Percentiles rank a stretch among this genome's conserved stretches.
These are phyloP conservation scores for cat (Felis catus) DNA, from an alignment of 2,113 vertebrate genomes.

Conservation along the genomic window F.catus_Fca126_mat1.0 CM031412.1:114365001-114365500, in stretches of 20 bases:
- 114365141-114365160: not conserved
- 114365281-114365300: not conserved
- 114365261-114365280: not conserved
- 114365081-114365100: slow-evolving; percentile 1
- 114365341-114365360: not conserved
- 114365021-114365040: not conserved
- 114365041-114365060: not conserved
- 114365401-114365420: not conserved
- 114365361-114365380: slow-evolving; percentile 9
- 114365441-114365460: not conserved
- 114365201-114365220: not conserved
- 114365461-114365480: not conserved
- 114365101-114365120: slow-evolving; percentile 16
- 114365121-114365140: not conserved
- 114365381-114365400: not conserved
- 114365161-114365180: not conserved
- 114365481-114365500: not conserved
- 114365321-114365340: not conserved
- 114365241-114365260: not conserved
- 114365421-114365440: not conserved
- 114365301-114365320: not conserved
- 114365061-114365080: not conserved
- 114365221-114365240: not conserved
- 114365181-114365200: not conserved
- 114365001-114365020: not conserved